Conservation (phyloP, 2,113 vertebrate genomes). For the Hemiprocne comata region DNA sequence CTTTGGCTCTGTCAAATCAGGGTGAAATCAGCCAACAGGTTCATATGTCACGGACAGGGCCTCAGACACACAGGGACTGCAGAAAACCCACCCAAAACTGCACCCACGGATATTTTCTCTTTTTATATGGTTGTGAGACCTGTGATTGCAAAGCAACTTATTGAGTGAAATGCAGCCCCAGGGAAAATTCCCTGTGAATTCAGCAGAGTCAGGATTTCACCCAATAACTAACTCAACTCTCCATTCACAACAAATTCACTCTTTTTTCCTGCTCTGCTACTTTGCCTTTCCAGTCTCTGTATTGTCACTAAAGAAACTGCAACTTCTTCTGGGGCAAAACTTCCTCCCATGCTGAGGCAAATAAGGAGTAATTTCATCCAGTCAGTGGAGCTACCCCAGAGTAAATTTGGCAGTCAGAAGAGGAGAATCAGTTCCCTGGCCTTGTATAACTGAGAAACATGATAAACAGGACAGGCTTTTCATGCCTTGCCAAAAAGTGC, state of each 20-base stretch:
- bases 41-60: not conserved
- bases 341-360: not conserved
- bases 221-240: not conserved
- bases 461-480: not conserved
- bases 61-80: not conserved
- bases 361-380: not conserved
- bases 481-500: constrained; percentile 48
- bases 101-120: not conserved
- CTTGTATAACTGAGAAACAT: constrained; percentile 8
- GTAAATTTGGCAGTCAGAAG: constrained; percentile 20
- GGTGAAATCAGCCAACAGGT: not conserved
- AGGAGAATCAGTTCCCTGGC: constrained; percentile 4
- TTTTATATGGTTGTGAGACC: not conserved
- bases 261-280: not conserved
- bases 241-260: not conserved
- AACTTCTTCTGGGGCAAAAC: not conserved
- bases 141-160: not conserved
- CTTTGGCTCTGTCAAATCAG: not conserved
- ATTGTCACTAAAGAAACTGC: not conserved
- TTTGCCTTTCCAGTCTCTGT: not conserved
- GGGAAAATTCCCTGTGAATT: not conserved
- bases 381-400: not conserved
- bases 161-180: not conserved
- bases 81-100: not conserved
- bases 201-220: not conserved